These are phyloP conservation scores for Drosophila malerkotliana DNA, from an alignment of 1,140 invertebrate genomes.

Conservation along the genomic window DNA sequence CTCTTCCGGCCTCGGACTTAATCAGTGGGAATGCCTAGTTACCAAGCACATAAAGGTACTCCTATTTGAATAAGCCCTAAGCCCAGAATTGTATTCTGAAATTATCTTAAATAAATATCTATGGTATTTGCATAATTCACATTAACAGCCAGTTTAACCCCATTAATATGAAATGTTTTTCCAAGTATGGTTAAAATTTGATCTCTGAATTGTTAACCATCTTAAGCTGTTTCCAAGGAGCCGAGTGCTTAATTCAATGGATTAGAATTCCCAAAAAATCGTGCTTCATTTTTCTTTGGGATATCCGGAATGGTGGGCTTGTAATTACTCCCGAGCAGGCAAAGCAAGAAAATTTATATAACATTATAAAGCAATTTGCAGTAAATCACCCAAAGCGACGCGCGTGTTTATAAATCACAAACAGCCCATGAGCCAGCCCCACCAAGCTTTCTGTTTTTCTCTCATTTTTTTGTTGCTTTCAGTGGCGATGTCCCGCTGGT, in stretches of 20 bases:
- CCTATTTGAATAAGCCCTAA: neutral
- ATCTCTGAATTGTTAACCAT: constrained; percentile 38
- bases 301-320: constrained; percentile 20
- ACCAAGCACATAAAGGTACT: no score
- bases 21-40: constrained; percentile 27
- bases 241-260: constrained; percentile 53
- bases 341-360: constrained; percentile 72
- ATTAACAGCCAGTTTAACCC: neutral
- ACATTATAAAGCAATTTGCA: constrained; percentile 82
- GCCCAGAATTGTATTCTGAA: no score
- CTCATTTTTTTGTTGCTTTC: neutral
- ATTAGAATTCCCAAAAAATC: constrained; percentile 36
- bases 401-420: constrained; percentile 80
- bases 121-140: neutral
- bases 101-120: constrained; percentile 14
- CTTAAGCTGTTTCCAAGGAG: constrained; percentile 5
- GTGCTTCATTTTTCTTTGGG: constrained; percentile 31
- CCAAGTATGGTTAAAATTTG: constrained; percentile 12
- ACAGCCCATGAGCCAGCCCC: constrained; percentile 36
- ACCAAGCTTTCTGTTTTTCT: constrained; percentile 15
- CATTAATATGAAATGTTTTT: neutral
- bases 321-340: constrained; percentile 72
- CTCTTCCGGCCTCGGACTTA: constrained; percentile 6
- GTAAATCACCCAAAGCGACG: constrained; percentile 77
- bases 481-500: constrained; percentile 41